These are phyloP conservation scores for Prionace glauca DNA, from an alignment of 2,797 vertebrate species.

Conservation along the genomic window DNA sequence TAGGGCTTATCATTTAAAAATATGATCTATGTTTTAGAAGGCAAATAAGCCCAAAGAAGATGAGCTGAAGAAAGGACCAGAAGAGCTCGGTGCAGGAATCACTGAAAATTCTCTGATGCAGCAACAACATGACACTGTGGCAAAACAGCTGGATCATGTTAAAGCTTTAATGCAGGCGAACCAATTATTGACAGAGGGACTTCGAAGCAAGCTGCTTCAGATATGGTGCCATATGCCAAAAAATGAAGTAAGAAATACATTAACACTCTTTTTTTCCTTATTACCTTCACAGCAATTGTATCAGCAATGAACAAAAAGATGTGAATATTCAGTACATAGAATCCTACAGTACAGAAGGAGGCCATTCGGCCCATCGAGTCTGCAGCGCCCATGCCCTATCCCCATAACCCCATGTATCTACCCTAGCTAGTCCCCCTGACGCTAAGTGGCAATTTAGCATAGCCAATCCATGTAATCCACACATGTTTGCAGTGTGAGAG, in stretches of 20 bases:
- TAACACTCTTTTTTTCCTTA: neutral
- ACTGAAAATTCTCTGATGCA: slow-evolving; percentile 19
- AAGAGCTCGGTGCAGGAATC: neutral
- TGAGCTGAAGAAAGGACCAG: neutral
- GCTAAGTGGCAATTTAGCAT: no score
- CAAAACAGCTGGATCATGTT: slow-evolving; percentile 9
- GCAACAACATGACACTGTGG: neutral
- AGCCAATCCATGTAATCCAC: no score
- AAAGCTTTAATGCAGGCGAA: slow-evolving; percentile 19
- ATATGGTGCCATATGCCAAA: slow-evolving; percentile 17
- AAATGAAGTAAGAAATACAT: slow-evolving; percentile 25
- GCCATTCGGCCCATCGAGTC: no score
- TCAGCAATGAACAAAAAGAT: neutral
- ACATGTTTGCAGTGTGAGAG: no score
- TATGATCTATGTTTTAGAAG: neutral
- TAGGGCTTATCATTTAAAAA: neutral
- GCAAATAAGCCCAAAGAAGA: neutral
- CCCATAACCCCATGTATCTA: no score
- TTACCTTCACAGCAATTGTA: neutral
- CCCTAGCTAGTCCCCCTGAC: no score
- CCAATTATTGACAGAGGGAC: slow-evolving; percentile 19
- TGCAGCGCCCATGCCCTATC: no score
- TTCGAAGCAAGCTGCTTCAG: slow-evolving; percentile 29
- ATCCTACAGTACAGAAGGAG: no score
- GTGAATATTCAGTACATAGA: neutral